phyloP scores from a whole-genome alignment of 2,888 invertebrate species.

The Agonopterix subpropinquella region DNA sequence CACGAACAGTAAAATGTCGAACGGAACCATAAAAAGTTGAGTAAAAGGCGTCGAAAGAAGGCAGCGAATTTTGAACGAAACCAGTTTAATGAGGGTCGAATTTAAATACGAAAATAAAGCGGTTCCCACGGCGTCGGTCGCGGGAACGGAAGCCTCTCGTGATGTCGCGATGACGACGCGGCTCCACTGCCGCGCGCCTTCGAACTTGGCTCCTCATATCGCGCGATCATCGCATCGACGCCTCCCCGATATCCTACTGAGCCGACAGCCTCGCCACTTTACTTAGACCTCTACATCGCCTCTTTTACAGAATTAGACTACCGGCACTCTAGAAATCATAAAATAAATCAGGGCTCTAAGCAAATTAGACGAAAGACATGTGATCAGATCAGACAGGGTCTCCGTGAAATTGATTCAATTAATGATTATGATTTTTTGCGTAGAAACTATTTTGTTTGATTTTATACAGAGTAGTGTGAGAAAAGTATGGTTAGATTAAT shows the following conservation, averaged over 20 bases:
- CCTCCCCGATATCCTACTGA: constrained; percentile 28
- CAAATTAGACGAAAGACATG: constrained; percentile 33
- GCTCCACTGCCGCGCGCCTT: constrained; percentile 12
- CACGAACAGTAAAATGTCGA: constrained; percentile 69
- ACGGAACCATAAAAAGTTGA: constrained; percentile 74
- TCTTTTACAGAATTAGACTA: background rate
- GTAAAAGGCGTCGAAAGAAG: constrained; percentile 76
- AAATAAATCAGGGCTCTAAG: constrained; percentile 30
- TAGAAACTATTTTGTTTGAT: constrained; percentile 31
- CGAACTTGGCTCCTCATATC: constrained; percentile 11
- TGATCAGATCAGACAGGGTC: constrained; percentile 33
- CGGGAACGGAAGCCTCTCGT: constrained; percentile 69
- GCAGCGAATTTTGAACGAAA: constrained; percentile 74
- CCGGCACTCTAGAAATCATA: constrained; percentile 2
- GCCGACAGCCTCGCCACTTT: constrained; percentile 26
- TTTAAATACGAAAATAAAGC: constrained; percentile 73
- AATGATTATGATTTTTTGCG: constrained; percentile 44
- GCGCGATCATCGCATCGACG: constrained; percentile 28
- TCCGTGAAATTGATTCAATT: constrained; percentile 47
- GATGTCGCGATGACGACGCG: constrained; percentile 40
- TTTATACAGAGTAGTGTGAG: constrained; percentile 34
- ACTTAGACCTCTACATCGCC: constrained; percentile 2
- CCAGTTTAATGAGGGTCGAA: constrained; percentile 76
- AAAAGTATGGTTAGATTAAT: constrained; percentile 17
- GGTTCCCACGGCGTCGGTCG: constrained; percentile 72